Percentiles rank a stretch among this genome's conserved stretches.
These are phyloP conservation scores for Varanus komodoensis DNA, from an alignment of 2,113 vertebrate genomes.

Conservation along the genomic window DNA sequence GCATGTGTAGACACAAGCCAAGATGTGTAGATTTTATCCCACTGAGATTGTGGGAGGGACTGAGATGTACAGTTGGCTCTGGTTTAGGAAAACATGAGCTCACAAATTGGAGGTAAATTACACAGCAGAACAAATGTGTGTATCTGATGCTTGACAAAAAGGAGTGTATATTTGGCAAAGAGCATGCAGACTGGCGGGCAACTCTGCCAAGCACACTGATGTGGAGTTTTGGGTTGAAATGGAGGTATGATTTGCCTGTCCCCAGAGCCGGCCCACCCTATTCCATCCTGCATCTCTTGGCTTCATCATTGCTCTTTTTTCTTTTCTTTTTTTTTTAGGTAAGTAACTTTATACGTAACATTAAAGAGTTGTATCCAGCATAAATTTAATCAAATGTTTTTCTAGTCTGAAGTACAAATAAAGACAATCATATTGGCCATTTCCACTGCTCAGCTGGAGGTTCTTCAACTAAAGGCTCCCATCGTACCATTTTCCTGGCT, in stretches of 20 bases:
- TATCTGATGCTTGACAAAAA: background rate
- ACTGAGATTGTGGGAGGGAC: no score
- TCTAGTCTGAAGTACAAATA: constrained; percentile 12
- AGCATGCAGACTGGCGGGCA: background rate
- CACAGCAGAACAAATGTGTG: background rate
- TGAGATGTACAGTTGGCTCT: background rate
- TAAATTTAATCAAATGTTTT: constrained; percentile 57
- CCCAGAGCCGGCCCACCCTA: background rate
- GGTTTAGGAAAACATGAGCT: background rate
- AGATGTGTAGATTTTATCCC: background rate
- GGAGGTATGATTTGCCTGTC: background rate
- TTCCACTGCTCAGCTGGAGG: constrained; percentile 93
- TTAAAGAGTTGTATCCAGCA: constrained; percentile 51
- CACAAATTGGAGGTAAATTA: background rate
- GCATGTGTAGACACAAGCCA: background rate
- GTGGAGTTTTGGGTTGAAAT: background rate
- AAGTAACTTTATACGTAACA: constrained; percentile 40
- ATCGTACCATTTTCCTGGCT: constrained; percentile 91
- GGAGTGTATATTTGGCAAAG: background rate
- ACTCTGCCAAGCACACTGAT: background rate
- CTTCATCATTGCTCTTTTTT: no score
- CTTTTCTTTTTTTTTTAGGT: no score
- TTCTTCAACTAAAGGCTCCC: constrained; percentile 94
- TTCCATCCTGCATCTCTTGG: background rate
- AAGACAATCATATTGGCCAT: constrained; percentile 87